Evolutionary conservation across 2,113 vertebrate genomes (phyloP).

Genomic region (Mobula hypostoma): DNA sequence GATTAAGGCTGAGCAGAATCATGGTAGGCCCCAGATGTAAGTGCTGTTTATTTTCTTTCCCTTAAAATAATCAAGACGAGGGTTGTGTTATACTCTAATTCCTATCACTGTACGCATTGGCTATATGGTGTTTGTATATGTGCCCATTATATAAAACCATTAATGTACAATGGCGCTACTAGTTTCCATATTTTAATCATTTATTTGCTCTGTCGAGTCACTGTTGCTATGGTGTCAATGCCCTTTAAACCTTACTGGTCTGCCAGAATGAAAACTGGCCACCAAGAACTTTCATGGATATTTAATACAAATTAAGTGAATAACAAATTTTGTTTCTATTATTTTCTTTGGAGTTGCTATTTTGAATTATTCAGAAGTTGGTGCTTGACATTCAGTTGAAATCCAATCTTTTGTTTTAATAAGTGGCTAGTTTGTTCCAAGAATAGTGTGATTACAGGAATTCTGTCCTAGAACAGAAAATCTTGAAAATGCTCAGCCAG

Average conservation of each 20-base stretch:
- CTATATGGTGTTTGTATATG: neutral
- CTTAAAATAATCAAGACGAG: neutral
- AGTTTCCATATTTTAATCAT: neutral
- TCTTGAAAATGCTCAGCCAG: neutral
- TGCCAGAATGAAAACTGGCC: neutral
- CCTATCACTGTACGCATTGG: neutral
- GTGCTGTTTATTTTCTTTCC: neutral
- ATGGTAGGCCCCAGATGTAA: neutral
- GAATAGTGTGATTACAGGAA: neutral
- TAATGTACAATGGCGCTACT: neutral
- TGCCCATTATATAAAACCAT: neutral
- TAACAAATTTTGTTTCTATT: neutral
- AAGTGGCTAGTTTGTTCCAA: neutral
- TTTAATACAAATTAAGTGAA: neutral
- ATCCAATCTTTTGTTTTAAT: neutral
- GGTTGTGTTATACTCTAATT: neutral
- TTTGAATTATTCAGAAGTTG: neutral
- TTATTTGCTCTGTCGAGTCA: neutral
- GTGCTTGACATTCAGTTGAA: neutral
- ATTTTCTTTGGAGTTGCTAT: neutral
- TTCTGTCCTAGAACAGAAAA: neutral
- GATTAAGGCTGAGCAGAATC: neutral
- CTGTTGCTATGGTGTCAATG: slow-evolving; percentile 15
- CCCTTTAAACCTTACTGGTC: neutral
- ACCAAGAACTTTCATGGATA: neutral